A percentile compares a stretch with the other conserved stretches of the same genome.
Evolutionary conservation across 2,888 invertebrate genomes (phyloP).

Genomic region (Drosophila atripex): DNA sequence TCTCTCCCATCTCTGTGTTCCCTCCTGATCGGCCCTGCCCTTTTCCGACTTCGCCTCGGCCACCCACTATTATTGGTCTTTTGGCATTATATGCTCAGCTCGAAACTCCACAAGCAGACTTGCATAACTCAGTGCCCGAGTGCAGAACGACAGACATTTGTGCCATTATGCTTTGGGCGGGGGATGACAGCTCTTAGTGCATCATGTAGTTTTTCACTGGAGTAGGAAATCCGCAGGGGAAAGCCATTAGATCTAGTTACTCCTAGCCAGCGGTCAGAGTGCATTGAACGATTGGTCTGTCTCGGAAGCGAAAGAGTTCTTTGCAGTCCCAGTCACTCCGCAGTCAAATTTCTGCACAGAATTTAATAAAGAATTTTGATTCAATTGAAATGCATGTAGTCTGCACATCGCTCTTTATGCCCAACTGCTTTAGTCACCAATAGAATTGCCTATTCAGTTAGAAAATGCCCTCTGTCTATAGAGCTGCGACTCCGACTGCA

Average conservation of each 20-base stretch:
- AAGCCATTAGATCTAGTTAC: neutral
- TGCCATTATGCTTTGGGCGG: neutral
- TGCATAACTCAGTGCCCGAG: constrained; percentile 12
- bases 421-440: constrained; percentile 1
- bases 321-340: neutral
- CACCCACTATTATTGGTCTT: constrained; percentile 25
- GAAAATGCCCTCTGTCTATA: neutral
- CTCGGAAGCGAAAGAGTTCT: neutral
- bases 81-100: constrained; percentile 14
- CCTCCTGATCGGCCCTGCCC: constrained; percentile 13
- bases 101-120: constrained; percentile 5
- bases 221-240: constrained; percentile 3
- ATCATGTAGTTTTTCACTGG: constrained; percentile 4
- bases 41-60: neutral
- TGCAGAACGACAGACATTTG: constrained; percentile 25
- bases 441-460: neutral
- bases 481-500: neutral
- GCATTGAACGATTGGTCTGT: constrained; percentile 39
- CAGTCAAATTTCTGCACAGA: neutral
- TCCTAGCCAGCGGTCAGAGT: constrained; percentile 49
- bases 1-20: constrained; percentile 31
- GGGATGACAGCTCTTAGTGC: constrained; percentile 17
- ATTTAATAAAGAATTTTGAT: neutral
- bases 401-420: neutral
- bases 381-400: neutral